Evolutionary conservation across 2,113 vertebrate genomes (phyloP).

Genomic region (Myiagra hebetior): DNA sequence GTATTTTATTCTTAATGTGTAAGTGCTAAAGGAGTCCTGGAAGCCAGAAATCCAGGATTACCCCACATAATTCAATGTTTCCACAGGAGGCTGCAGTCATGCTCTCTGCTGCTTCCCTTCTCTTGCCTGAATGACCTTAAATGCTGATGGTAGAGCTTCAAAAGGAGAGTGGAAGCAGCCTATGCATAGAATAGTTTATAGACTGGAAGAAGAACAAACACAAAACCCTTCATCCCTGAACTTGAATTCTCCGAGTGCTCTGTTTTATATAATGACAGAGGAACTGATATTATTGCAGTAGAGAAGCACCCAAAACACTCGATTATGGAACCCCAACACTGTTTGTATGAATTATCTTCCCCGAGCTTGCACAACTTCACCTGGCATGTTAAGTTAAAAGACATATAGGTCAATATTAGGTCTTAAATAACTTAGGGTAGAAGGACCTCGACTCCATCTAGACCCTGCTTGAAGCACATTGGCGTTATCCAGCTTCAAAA

Average conservation of each 20-base stretch:
- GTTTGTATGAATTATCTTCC: neutral
- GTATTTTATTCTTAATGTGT: conserved; percentile 10
- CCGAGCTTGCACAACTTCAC: neutral
- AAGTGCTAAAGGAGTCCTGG: neutral
- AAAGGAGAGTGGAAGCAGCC: neutral
- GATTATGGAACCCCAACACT: neutral
- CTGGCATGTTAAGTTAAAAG: neutral
- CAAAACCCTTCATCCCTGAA: neutral
- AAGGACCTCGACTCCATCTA: neutral
- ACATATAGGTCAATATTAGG: neutral
- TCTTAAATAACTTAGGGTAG: neutral
- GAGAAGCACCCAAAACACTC: neutral
- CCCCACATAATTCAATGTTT: neutral
- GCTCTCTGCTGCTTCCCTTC: neutral
- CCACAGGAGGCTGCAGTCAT: neutral
- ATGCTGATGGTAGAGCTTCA: neutral
- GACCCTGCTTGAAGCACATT: neutral
- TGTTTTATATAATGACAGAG: neutral
- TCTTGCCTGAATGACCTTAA: neutral
- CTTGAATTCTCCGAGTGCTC: neutral
- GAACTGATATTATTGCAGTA: neutral
- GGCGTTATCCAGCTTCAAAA: neutral
- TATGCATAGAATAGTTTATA: neutral
- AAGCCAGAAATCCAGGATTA: neutral
- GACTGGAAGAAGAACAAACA: neutral